These are phyloP conservation scores for Porphyrio hochstetteri DNA, from an alignment of 2,113 vertebrate genomes.

Conservation along the genomic window DNA sequence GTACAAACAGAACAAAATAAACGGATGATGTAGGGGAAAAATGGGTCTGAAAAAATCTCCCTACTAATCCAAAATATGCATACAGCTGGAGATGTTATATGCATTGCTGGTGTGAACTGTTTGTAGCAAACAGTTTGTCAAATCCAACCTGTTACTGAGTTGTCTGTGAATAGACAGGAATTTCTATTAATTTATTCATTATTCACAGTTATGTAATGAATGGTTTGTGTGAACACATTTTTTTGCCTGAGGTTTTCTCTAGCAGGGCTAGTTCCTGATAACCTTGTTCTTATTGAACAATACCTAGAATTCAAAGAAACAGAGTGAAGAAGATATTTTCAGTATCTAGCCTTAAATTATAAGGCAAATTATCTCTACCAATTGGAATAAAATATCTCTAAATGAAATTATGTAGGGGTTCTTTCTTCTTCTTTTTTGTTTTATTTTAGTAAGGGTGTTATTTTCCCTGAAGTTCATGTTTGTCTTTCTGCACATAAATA, in stretches of 20 bases:
- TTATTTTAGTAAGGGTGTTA: background rate
- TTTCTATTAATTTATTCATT: slow-evolving; percentile 38
- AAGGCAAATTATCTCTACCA: background rate
- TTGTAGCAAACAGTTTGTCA: slow-evolving; percentile 11
- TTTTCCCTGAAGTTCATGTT: background rate
- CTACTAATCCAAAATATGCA: background rate
- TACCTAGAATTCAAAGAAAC: background rate
- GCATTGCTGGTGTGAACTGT: background rate
- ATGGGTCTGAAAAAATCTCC: background rate
- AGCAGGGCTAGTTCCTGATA: background rate
- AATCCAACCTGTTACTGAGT: background rate
- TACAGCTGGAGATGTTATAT: background rate
- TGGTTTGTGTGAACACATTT: background rate
- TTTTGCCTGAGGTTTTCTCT: slow-evolving; percentile 12
- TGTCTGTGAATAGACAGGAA: background rate
- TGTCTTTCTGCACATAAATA: background rate
- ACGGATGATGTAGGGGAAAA: slow-evolving; percentile 41
- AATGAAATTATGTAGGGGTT: background rate
- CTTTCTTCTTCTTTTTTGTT: background rate
- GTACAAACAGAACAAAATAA: slow-evolving; percentile 68
- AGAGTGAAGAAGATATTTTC: background rate
- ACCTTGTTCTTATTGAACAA: background rate
- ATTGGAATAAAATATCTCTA: background rate
- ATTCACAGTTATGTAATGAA: slow-evolving; percentile 34
- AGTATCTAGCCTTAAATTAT: background rate